Conservation (phyloP, 2,113 vertebrate genomes). For the Physeter macrocephalus region DNA sequence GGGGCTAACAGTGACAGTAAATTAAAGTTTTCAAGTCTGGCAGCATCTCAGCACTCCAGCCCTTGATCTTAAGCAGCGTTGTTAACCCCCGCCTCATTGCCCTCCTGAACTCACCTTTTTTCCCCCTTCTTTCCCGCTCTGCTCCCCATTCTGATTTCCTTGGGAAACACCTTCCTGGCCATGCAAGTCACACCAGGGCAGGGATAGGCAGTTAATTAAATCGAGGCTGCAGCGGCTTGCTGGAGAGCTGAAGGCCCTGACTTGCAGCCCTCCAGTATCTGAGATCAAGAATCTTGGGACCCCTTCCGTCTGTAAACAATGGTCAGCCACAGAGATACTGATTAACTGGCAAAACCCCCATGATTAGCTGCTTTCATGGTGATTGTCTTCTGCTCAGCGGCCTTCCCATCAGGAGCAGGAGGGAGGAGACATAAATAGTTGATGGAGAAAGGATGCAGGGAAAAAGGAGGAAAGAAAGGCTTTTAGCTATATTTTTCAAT, state of each 20-base stretch:
- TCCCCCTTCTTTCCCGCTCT: slow-evolving; percentile 42
- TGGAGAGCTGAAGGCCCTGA: slow-evolving; percentile 50
- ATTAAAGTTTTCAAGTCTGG: slow-evolving; percentile 89
- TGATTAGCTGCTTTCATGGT: not conserved
- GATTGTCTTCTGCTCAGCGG: not conserved
- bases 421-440: not conserved
- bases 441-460: not conserved
- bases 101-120: slow-evolving; percentile 81
- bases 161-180: slow-evolving; percentile 79
- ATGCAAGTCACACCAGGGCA: slow-evolving; percentile 57
- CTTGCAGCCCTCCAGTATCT: slow-evolving; percentile 29
- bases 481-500: not conserved
- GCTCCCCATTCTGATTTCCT: slow-evolving; percentile 77
- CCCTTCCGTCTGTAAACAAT: slow-evolving; percentile 49
- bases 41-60: slow-evolving; percentile 85
- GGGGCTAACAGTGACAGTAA: slow-evolving; percentile 88
- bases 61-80: slow-evolving; percentile 86
- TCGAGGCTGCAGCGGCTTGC: slow-evolving; percentile 48
- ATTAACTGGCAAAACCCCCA: not conserved
- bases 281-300: slow-evolving; percentile 46
- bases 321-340: slow-evolving; percentile 44
- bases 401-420: not conserved
- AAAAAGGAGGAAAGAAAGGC: not conserved
- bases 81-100: slow-evolving; percentile 83
- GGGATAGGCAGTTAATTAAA: slow-evolving; percentile 79